Base-by-base conservation (phyloP, 2,888 invertebrate species). In the Lasioglossum lativentre region DNA sequence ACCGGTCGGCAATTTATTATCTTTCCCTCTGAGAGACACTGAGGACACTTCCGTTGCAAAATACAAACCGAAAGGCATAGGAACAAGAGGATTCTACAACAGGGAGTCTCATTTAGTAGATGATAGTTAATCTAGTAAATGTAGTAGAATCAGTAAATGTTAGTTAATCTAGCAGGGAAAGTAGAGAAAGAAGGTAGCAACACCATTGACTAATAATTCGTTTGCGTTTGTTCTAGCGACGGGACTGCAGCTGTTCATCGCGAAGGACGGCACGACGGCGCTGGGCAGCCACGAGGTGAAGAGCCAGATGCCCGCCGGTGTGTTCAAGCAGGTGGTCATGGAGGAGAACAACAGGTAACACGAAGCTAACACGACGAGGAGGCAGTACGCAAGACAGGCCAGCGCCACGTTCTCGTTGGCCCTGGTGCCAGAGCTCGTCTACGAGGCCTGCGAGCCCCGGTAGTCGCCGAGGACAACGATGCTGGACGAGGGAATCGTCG, bases 211-310 rank as follows among this genome's bases (percentile, higher is more conserved):
- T 63, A 30, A 63, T 52, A 16, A 63, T 14, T 14, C 0, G 6
- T 52, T 73, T 92, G 80, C 88, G 4, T 80, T 40, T 27, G 19
- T 95, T 96, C 40, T 95, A 98, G 98, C 97, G 92, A 97, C 98
- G 75, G 99, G 99, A 5, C 96, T 99, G 92, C 98, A 98, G 95
- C 96, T 99, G 94, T 98, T 97, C 95, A 98, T 99, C 91, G 97
- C 97, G 82, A 98, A 98, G 95, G 98, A 98, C 96, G 98, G 98
- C 85, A 98, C 98, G 80, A 98, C 98, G 56, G 97, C 98, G 77
- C 96, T 98, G 90, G 98, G 98, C 90, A 97, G 97, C 92, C 97
- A 98, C 92, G 98, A 97, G 95, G 97, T 97, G 88, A 97, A 98
- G 92, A 97, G 97, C 82, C 97, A 97, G 95, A 97, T 97, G 96